Evolutionary conservation across 2,113 vertebrate genomes (phyloP).

Genomic region (Petrocephalus zakoni): DNA sequence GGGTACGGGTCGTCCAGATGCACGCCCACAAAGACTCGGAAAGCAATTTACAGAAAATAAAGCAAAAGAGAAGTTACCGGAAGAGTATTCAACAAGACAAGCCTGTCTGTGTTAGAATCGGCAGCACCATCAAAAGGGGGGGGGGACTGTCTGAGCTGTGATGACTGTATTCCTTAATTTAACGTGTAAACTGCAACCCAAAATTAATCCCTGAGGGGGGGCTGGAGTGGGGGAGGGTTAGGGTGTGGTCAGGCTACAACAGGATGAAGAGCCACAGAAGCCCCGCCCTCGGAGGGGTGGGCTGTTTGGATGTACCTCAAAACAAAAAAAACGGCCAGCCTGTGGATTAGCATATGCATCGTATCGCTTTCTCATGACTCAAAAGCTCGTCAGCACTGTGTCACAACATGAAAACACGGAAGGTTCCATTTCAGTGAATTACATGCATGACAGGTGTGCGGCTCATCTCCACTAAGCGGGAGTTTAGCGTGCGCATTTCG

Average conservation of each 20-base stretch:
- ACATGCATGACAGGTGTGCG: neutral
- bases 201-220: neutral
- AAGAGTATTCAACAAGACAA: neutral
- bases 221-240: neutral
- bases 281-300: neutral
- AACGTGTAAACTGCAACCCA: neutral
- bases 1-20: neutral
- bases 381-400: neutral
- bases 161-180: neutral
- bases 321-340: neutral
- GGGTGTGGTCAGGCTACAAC: neutral
- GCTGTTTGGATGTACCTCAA: neutral
- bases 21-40: neutral
- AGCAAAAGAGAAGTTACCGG: neutral
- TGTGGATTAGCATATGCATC: neutral
- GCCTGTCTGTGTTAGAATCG: neutral
- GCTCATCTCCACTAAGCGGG: neutral
- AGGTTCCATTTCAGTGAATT: neutral
- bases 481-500: neutral
- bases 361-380: neutral
- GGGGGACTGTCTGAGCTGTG: neutral
- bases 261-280: neutral
- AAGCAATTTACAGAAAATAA: neutral
- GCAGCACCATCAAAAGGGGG: neutral
- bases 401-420: neutral